These are phyloP conservation scores for Passerina amoena DNA, from an alignment of 2,113 vertebrate genomes.

Conservation along the genomic window DNA sequence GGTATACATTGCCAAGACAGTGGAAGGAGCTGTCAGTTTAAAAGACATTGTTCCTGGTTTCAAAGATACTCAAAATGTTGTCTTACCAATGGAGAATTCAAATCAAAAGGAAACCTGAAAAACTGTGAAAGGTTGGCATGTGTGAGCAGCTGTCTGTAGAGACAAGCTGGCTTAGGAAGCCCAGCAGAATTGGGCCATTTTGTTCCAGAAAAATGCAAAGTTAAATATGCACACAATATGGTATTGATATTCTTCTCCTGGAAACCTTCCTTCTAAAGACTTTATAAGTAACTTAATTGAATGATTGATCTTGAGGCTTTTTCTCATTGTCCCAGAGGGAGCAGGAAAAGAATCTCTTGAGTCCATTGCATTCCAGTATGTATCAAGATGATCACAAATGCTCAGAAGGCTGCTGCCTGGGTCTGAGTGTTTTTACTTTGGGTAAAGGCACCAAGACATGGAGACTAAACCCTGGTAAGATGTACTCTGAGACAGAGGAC, in stretches of 20 bases:
- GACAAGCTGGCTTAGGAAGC: neutral
- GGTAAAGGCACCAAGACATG: neutral
- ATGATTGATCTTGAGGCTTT: neutral
- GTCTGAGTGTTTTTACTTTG: neutral
- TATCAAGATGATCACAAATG: neutral
- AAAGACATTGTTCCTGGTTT: neutral
- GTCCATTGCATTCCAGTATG: neutral
- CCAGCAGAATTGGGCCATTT: neutral
- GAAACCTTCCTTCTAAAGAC: neutral
- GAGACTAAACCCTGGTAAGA: neutral
- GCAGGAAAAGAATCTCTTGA: neutral
- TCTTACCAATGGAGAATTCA: neutral
- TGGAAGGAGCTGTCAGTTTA: neutral
- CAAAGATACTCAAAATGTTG: neutral
- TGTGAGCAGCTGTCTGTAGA: neutral
- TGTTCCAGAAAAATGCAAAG: conserved; percentile 4
- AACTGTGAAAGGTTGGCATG: neutral
- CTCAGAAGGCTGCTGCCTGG: neutral
- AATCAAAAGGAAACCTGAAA: conserved; percentile 14
- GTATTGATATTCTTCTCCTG: neutral
- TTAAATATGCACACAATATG: neutral
- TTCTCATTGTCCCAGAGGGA: neutral
- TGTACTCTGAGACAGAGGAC: neutral
- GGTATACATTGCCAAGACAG: neutral
- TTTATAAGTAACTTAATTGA: neutral